These are phyloP conservation scores for Volucella inanis DNA, from an alignment of 2,888 invertebrate genomes.

Conservation along the genomic window DNA sequence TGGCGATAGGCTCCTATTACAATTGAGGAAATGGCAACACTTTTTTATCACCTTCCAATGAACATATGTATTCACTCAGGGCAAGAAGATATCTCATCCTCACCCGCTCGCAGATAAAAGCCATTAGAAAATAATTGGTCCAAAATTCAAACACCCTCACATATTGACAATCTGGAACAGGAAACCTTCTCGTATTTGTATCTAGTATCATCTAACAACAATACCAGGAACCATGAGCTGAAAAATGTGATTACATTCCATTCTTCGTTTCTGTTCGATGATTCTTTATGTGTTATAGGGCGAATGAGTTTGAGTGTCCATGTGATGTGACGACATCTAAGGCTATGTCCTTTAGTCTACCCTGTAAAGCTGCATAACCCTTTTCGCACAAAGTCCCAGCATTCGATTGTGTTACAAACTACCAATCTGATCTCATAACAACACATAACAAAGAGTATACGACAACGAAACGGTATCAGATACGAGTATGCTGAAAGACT, in stretches of 20 bases:
- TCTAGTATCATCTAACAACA: neutral
- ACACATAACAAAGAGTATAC: conserved; percentile 34
- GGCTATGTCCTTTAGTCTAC: neutral
- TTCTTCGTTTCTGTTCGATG: conserved; percentile 52
- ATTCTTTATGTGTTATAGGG: conserved; percentile 7
- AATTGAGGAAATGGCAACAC: too few species aligned
- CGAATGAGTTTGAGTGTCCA: neutral
- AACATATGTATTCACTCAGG: too few species aligned
- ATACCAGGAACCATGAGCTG: conserved; percentile 55
- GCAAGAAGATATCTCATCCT: neutral
- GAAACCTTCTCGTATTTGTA: conserved; percentile 13
- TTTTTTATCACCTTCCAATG: too few species aligned
- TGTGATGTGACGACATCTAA: conserved; percentile 25
- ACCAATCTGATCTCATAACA: conserved; percentile 70
- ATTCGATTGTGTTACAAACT: conserved; percentile 58
- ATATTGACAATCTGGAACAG: neutral
- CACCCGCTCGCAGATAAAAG: conserved; percentile 48
- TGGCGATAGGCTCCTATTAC: too few species aligned
- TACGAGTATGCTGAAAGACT: conserved; percentile 32
- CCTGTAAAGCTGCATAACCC: conserved; percentile 37
- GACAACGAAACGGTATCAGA: conserved; percentile 14
- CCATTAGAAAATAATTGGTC: conserved; percentile 72
- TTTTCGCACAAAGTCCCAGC: conserved; percentile 29
- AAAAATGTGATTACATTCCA: conserved; percentile 71
- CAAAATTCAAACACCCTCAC: conserved; percentile 47